Base-by-base conservation (phyloP, 2,113 vertebrate genomes). In the Chelonoidis abingdonii region DNA sequence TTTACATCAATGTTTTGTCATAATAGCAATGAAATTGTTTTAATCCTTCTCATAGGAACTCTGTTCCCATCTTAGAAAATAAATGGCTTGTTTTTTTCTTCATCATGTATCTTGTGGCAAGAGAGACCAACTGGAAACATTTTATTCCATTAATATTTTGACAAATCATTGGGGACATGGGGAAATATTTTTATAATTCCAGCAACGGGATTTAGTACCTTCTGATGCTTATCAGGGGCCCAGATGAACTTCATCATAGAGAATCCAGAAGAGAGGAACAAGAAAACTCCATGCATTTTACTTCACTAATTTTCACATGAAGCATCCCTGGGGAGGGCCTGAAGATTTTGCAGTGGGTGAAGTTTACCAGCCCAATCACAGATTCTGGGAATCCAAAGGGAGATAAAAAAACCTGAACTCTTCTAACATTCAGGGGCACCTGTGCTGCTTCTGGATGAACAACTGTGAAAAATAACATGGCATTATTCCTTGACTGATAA, bases 31-130 rank as follows among this genome's bases (percentile, higher is more conserved):
- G 21, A 87, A 56, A 54, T 59, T 4, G 24, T 79, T 85, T 86
- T 69, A 88, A 92, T 41, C 4, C 82, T 83, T 94, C 52, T 29
- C n/a, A 27, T 5, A 52, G 41, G 93, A 86, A 10, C 31, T 91
- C 81, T 92, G 5, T 72, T 92, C 78, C 62, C 80, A 81, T 4
- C 38, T 59, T 79, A n/a, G 57, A 83, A 97, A 93, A 92, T 79
- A 82, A 92, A 80, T 41, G 7, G 22, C 38, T 88, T 29, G 75
- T 31, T 14, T 84, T 54, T 50, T 53, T 54, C 84, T 44, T 93
- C 80, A 82, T 31, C 62, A 53, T 54, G 91, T 83, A 86, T 25
- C 41, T 90, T 79, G 31, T 59, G 31, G 35, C 41, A 83, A 25
- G 16, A 90, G 29, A 25, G 29, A 41, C 19, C 13, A 80, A 85